These are phyloP conservation scores for Lucifuga dentata DNA, from an alignment of 2,113 vertebrate species.

Conservation along the genomic window DNA sequence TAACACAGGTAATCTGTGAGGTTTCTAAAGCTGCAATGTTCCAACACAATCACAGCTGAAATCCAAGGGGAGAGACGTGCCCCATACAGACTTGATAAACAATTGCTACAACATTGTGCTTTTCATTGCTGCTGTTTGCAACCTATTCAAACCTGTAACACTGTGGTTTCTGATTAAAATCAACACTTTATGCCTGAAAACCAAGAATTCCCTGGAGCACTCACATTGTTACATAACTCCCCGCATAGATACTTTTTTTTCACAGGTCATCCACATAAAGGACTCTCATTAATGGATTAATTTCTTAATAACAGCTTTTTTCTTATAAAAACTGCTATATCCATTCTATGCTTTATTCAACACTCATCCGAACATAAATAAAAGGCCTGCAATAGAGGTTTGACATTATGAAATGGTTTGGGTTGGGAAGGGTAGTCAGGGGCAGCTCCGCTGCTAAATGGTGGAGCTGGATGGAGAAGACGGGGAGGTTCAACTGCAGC, in stretches of 20 bases:
- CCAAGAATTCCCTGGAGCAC: conserved; percentile 6
- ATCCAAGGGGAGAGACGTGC: conserved; percentile 33
- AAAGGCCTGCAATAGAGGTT: conserved; percentile 2
- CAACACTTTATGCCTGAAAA: conserved; percentile 21
- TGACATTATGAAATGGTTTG: conserved; percentile 25
- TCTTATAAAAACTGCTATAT: conserved; percentile 1
- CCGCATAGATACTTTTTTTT: conserved; percentile 4
- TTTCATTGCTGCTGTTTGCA: conserved; percentile 18
- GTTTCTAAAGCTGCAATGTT: conserved; percentile 46
- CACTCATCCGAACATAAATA: not conserved
- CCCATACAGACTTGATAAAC: conserved; percentile 28
- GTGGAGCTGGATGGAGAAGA: conserved; percentile 9
- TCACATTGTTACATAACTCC: conserved; percentile 3
- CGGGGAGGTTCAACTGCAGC: not conserved
- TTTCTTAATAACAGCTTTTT: conserved; percentile 46
- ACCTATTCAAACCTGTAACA: conserved; percentile 3
- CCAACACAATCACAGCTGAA: conserved; percentile 39
- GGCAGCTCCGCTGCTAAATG: not conserved
- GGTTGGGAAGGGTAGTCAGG: conserved; percentile 4
- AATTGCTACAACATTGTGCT: conserved; percentile 18
- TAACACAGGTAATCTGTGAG: conserved; percentile 54
- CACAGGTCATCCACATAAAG: conserved; percentile 17
- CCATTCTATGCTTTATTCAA: conserved; percentile 4
- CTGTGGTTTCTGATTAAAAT: conserved; percentile 10
- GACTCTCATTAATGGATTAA: conserved; percentile 26